A percentile compares a stretch with the other conserved stretches of the same genome.
phyloP scores from a whole-genome alignment of 2,113 vertebrate species.

The Tenrec ecaudatus region DNA sequence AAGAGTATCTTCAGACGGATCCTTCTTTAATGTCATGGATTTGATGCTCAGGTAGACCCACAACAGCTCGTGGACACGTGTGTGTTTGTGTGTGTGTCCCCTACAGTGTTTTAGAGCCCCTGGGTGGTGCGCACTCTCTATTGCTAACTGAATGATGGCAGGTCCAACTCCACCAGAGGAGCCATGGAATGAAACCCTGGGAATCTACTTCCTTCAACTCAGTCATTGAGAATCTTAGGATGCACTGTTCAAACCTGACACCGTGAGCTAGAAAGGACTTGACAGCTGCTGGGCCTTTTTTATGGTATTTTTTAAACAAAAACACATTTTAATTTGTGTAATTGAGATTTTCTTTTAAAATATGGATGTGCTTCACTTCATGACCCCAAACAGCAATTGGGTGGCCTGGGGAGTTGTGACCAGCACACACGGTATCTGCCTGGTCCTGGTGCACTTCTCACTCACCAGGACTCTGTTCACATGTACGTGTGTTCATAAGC shows the following conservation, averaged over 20 bases:
- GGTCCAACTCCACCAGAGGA: neutral
- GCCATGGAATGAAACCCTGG: neutral
- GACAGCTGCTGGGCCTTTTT: neutral
- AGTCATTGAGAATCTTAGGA: neutral
- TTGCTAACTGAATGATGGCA: neutral
- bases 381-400: neutral
- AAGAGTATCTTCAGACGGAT: slow-evolving; percentile 25
- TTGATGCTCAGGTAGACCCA: neutral
- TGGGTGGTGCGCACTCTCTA: neutral
- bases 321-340: neutral
- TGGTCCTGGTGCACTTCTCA: neutral
- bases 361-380: neutral
- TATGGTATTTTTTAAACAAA: neutral
- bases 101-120: neutral
- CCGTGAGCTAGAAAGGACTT: neutral
- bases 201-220: neutral
- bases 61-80: neutral
- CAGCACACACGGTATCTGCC: neutral
- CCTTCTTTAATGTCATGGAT: neutral
- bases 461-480: neutral
- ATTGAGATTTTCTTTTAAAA: neutral
- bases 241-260: neutral
- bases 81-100: too few species aligned
- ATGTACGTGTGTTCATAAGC: neutral
- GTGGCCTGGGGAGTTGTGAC: neutral